Percentiles rank a stretch among this genome's conserved stretches.
Conservation (phyloP, 1,140 invertebrate genomes). For the Neotoxoptera formosana region DNA sequence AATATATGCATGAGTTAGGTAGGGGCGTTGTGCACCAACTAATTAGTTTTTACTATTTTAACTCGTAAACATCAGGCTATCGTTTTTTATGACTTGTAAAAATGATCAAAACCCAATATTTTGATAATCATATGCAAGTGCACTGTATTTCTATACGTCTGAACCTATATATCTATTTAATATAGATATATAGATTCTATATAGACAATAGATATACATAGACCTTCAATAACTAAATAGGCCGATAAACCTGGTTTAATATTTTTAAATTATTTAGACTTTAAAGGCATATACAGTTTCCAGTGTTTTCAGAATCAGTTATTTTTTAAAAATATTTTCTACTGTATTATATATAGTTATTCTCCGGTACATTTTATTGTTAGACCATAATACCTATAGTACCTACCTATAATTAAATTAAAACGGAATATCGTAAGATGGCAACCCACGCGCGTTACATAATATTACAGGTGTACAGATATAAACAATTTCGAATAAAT, state of each 20-base stretch:
- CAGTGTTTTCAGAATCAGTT: background rate
- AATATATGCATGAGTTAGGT: background rate
- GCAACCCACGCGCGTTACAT: background rate
- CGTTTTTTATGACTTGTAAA: background rate
- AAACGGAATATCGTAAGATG: background rate
- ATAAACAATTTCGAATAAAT: background rate
- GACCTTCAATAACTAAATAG: background rate
- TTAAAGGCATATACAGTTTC: background rate
- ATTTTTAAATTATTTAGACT: background rate
- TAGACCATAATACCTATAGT: background rate
- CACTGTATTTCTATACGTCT: background rate
- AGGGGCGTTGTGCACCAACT: background rate
- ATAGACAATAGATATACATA: no score
- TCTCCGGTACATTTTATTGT: background rate
- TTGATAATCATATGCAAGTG: background rate
- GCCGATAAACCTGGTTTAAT: background rate
- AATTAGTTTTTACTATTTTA: background rate
- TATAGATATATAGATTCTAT: no score
- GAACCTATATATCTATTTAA: background rate
- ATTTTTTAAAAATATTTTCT: background rate
- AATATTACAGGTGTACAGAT: no score
- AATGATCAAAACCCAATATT: background rate
- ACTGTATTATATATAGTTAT: background rate
- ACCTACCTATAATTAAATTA: conserved; percentile 9
- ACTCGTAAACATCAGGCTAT: background rate